Evolutionary conservation across 2,888 invertebrate species (phyloP).

Genomic region (Laspeyria flexula): DNA sequence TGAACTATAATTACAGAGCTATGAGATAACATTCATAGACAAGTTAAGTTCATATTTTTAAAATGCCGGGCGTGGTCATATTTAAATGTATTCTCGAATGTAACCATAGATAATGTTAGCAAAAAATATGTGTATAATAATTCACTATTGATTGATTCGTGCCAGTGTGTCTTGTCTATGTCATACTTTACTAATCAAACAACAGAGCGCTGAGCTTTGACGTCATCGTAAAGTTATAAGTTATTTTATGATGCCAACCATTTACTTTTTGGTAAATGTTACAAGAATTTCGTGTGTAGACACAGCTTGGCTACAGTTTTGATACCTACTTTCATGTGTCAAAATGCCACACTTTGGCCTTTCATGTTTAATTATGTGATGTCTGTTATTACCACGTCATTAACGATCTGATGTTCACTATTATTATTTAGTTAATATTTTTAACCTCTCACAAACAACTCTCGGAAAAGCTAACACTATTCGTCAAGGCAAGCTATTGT

Average conservation of each 20-base stretch:
- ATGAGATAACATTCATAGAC: constrained; percentile 15
- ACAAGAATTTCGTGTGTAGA: not conserved
- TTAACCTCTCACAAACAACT: too few species aligned
- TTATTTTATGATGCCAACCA: too few species aligned
- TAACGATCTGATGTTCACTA: too few species aligned
- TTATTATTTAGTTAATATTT: too few species aligned
- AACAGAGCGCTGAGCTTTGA: not conserved
- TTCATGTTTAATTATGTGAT: not conserved
- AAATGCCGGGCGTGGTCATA: constrained; percentile 24
- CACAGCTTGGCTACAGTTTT: too few species aligned
- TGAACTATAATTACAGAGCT: not conserved
- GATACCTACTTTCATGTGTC: too few species aligned
- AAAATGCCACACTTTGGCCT: too few species aligned
- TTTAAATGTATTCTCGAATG: constrained; percentile 24
- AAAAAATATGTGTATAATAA: constrained; percentile 10
- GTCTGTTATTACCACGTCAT: too few species aligned
- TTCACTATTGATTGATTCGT: constrained; percentile 20
- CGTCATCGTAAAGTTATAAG: not conserved
- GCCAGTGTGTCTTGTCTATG: constrained; percentile 4
- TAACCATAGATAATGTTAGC: constrained; percentile 3
- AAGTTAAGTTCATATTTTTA: constrained; percentile 38
- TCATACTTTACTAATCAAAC: not conserved
- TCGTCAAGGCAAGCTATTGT: too few species aligned
- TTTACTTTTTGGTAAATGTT: too few species aligned
- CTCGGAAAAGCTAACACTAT: too few species aligned